phyloP scores from a whole-genome alignment of 2,113 vertebrate genomes.

The Eudorcas thomsonii region DNA sequence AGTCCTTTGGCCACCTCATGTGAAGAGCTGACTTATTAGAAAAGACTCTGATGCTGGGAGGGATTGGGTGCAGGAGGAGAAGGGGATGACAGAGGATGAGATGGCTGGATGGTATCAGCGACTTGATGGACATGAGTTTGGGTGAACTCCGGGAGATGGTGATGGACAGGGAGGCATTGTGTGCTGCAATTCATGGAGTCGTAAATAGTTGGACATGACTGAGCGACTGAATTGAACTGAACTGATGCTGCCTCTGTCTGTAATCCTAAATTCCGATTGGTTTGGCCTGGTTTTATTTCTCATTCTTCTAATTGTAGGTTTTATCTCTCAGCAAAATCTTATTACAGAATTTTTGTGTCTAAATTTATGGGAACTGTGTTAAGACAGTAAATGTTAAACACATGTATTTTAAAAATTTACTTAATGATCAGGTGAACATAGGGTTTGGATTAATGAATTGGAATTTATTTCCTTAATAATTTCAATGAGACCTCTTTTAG shows the following conservation, averaged over 20 bases:
- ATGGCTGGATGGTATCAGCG: too few relatives aligned
- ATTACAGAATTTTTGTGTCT: not conserved
- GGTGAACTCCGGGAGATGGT: too few relatives aligned
- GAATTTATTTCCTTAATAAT: not conserved
- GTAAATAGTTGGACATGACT: too few relatives aligned
- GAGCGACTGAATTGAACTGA: too few relatives aligned
- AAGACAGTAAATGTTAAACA: not conserved
- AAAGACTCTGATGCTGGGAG: too few relatives aligned
- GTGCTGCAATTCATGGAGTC: too few relatives aligned
- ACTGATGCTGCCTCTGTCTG: not conserved
- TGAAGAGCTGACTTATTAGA: too few relatives aligned
- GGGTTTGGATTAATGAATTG: not conserved
- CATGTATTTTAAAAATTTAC: not conserved
- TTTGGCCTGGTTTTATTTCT: not conserved
- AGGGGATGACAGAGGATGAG: too few relatives aligned
- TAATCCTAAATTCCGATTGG: not conserved
- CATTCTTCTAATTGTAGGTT: not conserved
- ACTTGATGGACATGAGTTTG: too few relatives aligned
- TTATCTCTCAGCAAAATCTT: not conserved
- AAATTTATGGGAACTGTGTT: not conserved
- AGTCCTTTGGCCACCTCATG: too few relatives aligned
- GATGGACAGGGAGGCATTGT: too few relatives aligned
- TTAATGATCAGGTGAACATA: not conserved
- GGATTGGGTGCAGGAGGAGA: too few relatives aligned
- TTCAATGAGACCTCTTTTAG: not conserved